Evolutionary conservation across 2,888 invertebrate species (phyloP).

Genomic region (Steinernema scapterisci): DNA sequence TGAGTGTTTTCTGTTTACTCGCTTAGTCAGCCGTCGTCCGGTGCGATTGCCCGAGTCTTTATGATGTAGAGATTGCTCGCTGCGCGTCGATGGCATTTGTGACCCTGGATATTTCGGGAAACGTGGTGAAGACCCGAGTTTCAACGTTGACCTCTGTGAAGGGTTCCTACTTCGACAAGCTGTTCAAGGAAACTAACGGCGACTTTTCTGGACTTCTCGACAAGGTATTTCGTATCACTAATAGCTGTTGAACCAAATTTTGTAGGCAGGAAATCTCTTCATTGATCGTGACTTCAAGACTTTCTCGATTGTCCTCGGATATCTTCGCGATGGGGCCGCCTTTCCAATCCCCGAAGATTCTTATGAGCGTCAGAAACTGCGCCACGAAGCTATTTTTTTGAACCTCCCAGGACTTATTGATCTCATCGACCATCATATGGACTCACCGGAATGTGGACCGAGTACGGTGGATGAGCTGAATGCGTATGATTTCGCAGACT

Average conservation of each 20-base stretch:
- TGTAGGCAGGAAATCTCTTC: constrained; percentile 22
- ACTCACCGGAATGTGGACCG: not conserved
- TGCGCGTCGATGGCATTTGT: constrained; percentile 26
- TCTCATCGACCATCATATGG: not conserved
- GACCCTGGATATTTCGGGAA: constrained; percentile 12
- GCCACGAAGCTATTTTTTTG: constrained; percentile 6
- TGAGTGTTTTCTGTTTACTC: constrained; percentile 12
- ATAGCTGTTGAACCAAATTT: no score
- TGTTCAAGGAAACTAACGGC: constrained; percentile 5
- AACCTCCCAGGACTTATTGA: not conserved
- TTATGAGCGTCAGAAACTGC: not conserved
- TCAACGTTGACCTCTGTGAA: constrained; percentile 8
- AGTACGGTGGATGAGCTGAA: not conserved
- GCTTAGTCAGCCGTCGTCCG: not conserved
- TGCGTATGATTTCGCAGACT: constrained; percentile 11
- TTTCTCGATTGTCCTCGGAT: constrained; percentile 10
- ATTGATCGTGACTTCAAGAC: constrained; percentile 9
- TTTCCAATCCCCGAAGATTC: constrained; percentile 1
- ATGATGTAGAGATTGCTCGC: no score
- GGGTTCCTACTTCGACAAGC: constrained; percentile 7
- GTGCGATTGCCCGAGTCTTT: not conserved
- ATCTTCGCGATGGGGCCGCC: constrained; percentile 6
- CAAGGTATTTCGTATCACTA: no score
- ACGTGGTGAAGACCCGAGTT: constrained; percentile 3
- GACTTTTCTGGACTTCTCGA: constrained; percentile 12